These are phyloP conservation scores for Volucella zonaria DNA, from an alignment of 2,888 invertebrate species.

Conservation along the genomic window DNA sequence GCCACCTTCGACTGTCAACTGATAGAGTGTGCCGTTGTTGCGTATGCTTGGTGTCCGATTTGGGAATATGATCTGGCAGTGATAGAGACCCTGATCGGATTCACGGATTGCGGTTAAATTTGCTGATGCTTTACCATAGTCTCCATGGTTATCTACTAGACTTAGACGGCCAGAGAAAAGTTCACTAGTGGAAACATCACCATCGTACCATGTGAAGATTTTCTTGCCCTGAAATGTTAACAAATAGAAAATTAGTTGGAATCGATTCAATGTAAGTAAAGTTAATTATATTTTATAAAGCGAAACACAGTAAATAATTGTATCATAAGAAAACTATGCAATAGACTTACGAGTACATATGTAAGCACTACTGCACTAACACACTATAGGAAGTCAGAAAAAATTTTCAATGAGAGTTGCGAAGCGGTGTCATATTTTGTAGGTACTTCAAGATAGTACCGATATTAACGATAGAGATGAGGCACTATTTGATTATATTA, in stretches of 20 bases:
- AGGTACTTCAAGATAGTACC: too few species aligned
- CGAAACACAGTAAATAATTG: too few species aligned
- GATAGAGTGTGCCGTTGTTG: conserved; percentile 95
- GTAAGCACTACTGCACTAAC: too few species aligned
- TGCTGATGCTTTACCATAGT: conserved; percentile 86
- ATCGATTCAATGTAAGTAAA: background rate
- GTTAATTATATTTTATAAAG: too few species aligned
- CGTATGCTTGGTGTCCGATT: conserved; percentile 92
- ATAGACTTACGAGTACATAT: too few species aligned
- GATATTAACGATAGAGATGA: too few species aligned
- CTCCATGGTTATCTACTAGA: conserved; percentile 84
- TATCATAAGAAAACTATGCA: too few species aligned
- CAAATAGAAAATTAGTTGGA: background rate
- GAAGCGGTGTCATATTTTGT: too few species aligned
- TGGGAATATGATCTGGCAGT: conserved; percentile 93
- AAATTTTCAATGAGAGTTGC: too few species aligned
- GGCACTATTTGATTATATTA: too few species aligned
- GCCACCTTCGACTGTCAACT: conserved; percentile 94
- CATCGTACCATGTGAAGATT: conserved; percentile 92
- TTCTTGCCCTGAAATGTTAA: conserved; percentile 86
- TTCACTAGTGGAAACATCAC: conserved; percentile 87
- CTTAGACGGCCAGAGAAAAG: conserved; percentile 89
- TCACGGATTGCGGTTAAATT: conserved; percentile 94
- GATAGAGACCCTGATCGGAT: conserved; percentile 95
- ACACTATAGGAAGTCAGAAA: too few species aligned